A percentile compares a stretch with the other conserved stretches of the same genome.
Evolutionary conservation across 2,113 vertebrate genomes (phyloP).

Genomic region (Melierax canorus): DNA sequence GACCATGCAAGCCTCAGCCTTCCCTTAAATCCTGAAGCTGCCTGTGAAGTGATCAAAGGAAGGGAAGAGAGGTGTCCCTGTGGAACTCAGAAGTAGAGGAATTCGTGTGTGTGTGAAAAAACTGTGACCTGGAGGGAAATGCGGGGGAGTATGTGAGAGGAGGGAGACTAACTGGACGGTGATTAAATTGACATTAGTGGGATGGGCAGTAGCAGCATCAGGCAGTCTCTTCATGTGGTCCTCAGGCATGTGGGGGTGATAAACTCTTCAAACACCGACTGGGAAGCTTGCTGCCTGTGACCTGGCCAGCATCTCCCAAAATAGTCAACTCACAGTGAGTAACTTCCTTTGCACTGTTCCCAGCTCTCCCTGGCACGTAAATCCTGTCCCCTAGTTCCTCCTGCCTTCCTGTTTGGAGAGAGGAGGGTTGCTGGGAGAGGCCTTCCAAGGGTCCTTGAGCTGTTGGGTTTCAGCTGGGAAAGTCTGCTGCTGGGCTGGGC

Average conservation of each 20-base stretch:
- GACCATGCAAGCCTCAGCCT: background rate
- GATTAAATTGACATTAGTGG: background rate
- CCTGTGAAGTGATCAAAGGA: background rate
- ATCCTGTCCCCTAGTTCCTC: slow-evolving; percentile 65
- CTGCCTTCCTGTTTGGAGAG: slow-evolving; percentile 65
- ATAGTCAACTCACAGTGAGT: slow-evolving; percentile 50
- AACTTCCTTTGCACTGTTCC: slow-evolving; percentile 64
- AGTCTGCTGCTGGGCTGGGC: slow-evolving; percentile 1
- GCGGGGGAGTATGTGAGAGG: background rate
- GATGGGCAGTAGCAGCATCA: background rate
- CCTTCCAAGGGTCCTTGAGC: slow-evolving; percentile 51
- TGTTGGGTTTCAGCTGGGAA: slow-evolving; percentile 46
- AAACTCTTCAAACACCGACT: slow-evolving; percentile 22
- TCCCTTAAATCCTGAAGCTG: background rate
- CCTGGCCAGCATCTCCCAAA: slow-evolving; percentile 58
- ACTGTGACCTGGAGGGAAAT: background rate
- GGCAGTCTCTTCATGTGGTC: background rate
- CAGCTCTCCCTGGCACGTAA: slow-evolving; percentile 64
- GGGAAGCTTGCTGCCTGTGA: slow-evolving; percentile 48
- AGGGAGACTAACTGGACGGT: background rate
- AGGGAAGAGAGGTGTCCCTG: background rate
- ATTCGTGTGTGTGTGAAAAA: background rate
- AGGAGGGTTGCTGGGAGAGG: slow-evolving; percentile 38
- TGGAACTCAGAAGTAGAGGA: background rate
- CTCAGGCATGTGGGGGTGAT: background rate